These are phyloP conservation scores for Todiramphus saurophagus DNA, from an alignment of 2,113 vertebrate genomes.

Conservation along the genomic window DNA sequence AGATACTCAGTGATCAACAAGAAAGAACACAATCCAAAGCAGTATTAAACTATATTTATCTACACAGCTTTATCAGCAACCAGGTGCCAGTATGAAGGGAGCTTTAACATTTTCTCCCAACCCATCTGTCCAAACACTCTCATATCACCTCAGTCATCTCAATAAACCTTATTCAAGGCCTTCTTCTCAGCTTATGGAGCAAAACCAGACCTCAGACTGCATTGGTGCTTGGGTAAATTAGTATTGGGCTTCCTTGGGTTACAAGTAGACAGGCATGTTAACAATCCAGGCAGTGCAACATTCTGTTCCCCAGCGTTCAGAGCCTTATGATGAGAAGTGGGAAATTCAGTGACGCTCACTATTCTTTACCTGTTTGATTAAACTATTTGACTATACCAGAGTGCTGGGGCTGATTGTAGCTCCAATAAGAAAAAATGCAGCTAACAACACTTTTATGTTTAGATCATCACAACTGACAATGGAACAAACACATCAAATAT, in stretches of 20 bases:
- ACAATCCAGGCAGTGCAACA: background rate
- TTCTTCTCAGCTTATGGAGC: background rate
- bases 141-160: background rate
- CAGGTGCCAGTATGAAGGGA: background rate
- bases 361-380: background rate
- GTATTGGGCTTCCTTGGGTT: background rate
- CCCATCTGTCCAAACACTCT: background rate
- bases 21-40: background rate
- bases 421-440: background rate
- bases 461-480: background rate
- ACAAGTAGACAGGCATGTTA: background rate
- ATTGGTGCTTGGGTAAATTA: accelerated
- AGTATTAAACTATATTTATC: constrained; percentile 23
- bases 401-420: background rate
- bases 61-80: background rate
- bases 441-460: background rate
- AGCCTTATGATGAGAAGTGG: background rate
- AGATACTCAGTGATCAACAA: background rate
- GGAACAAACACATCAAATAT: background rate
- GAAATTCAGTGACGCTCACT: background rate
- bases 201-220: background rate
- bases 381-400: background rate
- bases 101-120: background rate
- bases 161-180: background rate
- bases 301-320: background rate